A percentile compares a stretch with the other conserved stretches of the same genome.
Evolutionary conservation across 2,888 invertebrate genomes (phyloP).

Genomic region (Encarsia formosa): DNA sequence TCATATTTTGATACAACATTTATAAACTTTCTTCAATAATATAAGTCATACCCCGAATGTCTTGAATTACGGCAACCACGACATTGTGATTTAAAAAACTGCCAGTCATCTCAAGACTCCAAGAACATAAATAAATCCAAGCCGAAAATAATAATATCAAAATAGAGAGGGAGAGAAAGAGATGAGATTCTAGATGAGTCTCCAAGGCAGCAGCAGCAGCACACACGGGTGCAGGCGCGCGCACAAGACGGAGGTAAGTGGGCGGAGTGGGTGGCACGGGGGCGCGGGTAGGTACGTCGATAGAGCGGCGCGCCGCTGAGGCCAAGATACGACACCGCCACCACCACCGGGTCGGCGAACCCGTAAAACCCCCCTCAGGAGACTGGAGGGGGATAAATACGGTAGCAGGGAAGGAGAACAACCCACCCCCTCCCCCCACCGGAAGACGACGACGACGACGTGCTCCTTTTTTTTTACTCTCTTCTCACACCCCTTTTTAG

Average conservation of each 20-base stretch:
- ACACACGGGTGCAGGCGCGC: conserved; percentile 17
- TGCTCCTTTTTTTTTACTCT: neutral
- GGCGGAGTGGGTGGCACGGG: neutral
- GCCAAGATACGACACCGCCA: conserved; percentile 52
- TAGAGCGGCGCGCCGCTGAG: conserved; percentile 53
- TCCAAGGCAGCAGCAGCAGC: neutral
- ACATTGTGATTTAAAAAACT: too few relatives aligned
- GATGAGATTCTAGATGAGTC: too few relatives aligned
- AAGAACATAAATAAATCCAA: too few relatives aligned
- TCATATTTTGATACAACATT: too few relatives aligned
- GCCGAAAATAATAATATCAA: neutral
- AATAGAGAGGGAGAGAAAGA: neutral
- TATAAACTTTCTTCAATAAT: too few relatives aligned
- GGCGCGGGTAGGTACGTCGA: conserved; percentile 44
- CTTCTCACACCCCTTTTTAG: neutral
- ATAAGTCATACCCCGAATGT: too few relatives aligned
- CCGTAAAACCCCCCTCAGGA: too few relatives aligned
- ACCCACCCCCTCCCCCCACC: conserved; percentile 27
- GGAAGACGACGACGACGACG: conserved; percentile 12
- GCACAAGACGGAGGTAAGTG: neutral
- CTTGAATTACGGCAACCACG: too few relatives aligned
- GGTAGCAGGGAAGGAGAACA: conserved; percentile 23
- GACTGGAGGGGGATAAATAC: conserved; percentile 30
- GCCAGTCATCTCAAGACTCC: too few relatives aligned
- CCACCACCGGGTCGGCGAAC: conserved; percentile 46